These are phyloP conservation scores for Hoplostethus mediterraneus DNA, from an alignment of 2,797 vertebrate genomes.

Conservation along the genomic window DNA sequence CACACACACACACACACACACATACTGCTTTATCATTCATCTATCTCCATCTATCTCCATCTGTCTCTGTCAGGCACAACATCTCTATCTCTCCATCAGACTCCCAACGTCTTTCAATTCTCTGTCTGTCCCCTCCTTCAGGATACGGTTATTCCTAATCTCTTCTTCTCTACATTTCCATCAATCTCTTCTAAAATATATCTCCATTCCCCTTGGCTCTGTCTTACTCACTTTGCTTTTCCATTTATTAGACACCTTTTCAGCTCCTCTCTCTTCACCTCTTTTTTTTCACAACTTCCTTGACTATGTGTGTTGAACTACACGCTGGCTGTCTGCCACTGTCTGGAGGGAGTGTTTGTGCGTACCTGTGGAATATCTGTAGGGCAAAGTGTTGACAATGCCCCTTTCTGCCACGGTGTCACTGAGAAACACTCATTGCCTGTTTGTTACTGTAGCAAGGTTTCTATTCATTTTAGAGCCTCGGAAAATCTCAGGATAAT, in stretches of 20 bases:
- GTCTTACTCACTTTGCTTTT: conserved; percentile 23
- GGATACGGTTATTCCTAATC: conserved; percentile 61
- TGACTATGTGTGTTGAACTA: conserved; percentile 30
- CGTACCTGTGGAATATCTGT: conserved; percentile 39
- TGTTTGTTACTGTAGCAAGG: conserved; percentile 10
- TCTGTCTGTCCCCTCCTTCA: conserved; percentile 32
- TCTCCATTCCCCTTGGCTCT: conserved; percentile 11
- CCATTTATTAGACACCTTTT: conserved; percentile 38
- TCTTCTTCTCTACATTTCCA: conserved; percentile 38
- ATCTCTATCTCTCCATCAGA: background rate
- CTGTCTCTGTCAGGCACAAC: conserved; percentile 23
- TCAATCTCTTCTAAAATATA: conserved; percentile 34
- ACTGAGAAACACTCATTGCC: conserved; percentile 30
- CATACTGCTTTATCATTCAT: conserved; percentile 36
- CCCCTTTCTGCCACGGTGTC: conserved; percentile 41
- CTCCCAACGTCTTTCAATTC: background rate
- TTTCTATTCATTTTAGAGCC: conserved; percentile 20
- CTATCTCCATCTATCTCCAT: conserved; percentile 33
- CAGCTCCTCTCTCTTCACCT: conserved; percentile 43
- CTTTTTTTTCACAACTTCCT: conserved; percentile 9
- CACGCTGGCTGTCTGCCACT: conserved; percentile 51
- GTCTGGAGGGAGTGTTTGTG: conserved; percentile 41
- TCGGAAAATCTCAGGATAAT: background rate
- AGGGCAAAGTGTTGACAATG: conserved; percentile 49
- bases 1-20: conserved; percentile 9